Percentiles rank a stretch among this genome's conserved stretches.
Evolutionary conservation across 2,113 vertebrate genomes (phyloP).

Genomic region (Alces alces): DNA sequence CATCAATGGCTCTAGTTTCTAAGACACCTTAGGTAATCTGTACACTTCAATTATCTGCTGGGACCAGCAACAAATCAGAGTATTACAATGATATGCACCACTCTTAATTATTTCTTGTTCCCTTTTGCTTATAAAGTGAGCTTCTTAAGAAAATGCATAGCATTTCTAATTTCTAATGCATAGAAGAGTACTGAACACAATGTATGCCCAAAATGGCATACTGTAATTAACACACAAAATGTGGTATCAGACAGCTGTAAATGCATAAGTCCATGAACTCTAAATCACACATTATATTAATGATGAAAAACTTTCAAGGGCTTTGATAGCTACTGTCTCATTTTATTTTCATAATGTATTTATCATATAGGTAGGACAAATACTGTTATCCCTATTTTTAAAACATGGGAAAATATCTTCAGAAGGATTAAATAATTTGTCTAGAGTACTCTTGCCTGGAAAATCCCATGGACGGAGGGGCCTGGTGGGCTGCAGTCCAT

Average conservation of each 20-base stretch:
- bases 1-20: not conserved
- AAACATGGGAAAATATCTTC: conserved; percentile 1
- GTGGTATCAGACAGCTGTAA: not conserved
- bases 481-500: too few relatives aligned
- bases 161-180: not conserved
- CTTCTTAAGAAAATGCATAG: not conserved
- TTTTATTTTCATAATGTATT: not conserved
- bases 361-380: not conserved
- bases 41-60: not conserved
- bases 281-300: not conserved
- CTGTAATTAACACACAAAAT: not conserved
- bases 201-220: not conserved
- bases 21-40: not conserved
- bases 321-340: not conserved
- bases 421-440: not conserved
- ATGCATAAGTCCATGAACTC: not conserved
- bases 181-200: not conserved
- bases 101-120: not conserved
- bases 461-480: too few relatives aligned
- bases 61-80: not conserved
- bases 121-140: not conserved
- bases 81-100: not conserved
- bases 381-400: not conserved
- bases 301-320: not conserved
- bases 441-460: not conserved